phyloP scores from a whole-genome alignment of 2,797 vertebrate genomes.

The Acanthurus tractus region DNA sequence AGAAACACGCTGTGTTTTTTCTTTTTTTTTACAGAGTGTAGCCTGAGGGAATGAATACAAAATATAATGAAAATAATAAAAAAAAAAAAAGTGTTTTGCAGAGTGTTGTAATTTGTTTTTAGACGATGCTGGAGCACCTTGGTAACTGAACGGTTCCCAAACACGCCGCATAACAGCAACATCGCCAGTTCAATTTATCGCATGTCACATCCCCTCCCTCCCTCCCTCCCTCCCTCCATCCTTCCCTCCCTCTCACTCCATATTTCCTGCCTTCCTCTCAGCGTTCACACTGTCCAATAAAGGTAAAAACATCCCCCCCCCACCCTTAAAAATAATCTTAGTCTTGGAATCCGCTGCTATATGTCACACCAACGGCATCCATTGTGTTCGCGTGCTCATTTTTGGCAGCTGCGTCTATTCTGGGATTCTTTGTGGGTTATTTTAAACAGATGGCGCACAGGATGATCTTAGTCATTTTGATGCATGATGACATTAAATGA shows the following conservation, averaged over 20 bases:
- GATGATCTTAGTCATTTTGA: conserved; percentile 45
- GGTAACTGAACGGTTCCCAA: no score
- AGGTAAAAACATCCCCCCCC: no score
- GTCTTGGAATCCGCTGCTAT: background rate
- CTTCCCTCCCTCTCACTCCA: no score
- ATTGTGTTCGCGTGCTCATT: conserved; percentile 20
- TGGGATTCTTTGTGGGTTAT: conserved; percentile 41
- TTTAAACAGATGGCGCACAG: conserved; percentile 58
- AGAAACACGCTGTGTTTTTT: conserved; percentile 9
- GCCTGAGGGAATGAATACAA: conserved; percentile 24
- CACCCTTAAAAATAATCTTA: no score
- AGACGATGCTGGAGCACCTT: background rate
- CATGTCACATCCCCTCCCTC: no score
- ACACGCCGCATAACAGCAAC: no score
- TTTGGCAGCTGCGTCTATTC: conserved; percentile 42
- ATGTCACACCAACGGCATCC: conserved; percentile 2
- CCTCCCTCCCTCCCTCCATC: no score
- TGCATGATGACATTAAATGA: conserved; percentile 38
- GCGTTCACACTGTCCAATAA: no score
- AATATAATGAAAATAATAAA: conserved; percentile 12
- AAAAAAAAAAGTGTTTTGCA: conserved; percentile 13
- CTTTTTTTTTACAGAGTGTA: conserved; percentile 4
- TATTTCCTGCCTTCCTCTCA: no score
- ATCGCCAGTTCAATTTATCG: no score
- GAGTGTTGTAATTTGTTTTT: conserved; percentile 1